Evolutionary conservation across 2,113 vertebrate genomes (phyloP).

Genomic region (Capreolus pygargus): DNA sequence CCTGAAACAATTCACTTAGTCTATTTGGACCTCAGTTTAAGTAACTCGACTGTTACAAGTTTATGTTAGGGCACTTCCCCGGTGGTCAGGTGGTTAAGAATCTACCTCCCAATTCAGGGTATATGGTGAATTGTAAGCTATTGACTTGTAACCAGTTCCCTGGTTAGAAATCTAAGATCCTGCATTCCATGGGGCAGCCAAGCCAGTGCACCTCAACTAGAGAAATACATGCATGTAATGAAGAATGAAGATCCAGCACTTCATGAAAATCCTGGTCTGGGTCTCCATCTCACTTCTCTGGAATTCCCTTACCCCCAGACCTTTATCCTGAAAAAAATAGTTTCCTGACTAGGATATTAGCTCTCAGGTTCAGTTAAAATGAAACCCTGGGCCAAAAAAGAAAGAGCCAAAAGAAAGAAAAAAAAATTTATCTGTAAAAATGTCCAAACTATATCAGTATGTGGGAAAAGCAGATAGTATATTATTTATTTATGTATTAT

Average conservation of each 20-base stretch:
- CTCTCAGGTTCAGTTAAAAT: background rate
- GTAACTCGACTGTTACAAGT: background rate
- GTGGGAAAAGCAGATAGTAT: background rate
- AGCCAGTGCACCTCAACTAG: background rate
- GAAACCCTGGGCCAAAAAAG: background rate
- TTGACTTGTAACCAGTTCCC: background rate
- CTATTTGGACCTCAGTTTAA: background rate
- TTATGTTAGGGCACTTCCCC: background rate
- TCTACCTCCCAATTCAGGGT: background rate
- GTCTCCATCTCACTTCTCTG: background rate
- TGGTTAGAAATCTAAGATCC: background rate
- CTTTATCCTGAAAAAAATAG: background rate
- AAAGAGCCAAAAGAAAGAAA: background rate
- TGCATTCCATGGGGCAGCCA: background rate
- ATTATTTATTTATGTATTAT: background rate
- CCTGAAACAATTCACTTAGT: background rate
- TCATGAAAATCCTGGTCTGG: background rate
- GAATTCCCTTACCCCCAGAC: background rate
- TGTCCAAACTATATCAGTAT: background rate
- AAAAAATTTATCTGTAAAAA: background rate
- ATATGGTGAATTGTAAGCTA: background rate
- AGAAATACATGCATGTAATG: background rate
- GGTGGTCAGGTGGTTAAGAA: background rate
- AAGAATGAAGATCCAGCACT: background rate
- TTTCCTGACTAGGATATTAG: background rate